phyloP scores from a whole-genome alignment of 2,888 invertebrate species.

The Agrochola litura region DNA sequence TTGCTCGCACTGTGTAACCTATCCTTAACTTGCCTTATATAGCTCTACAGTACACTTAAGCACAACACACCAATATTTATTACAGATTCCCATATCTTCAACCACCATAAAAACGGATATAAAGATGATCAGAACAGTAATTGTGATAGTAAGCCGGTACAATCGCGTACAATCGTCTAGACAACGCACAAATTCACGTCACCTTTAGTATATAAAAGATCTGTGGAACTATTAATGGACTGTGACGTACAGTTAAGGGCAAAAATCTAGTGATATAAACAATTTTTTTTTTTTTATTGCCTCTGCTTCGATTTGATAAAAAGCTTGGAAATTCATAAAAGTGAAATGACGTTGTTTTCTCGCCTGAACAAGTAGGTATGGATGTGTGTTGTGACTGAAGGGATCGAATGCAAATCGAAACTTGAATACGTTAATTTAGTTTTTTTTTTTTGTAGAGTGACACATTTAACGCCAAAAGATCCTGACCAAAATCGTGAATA shows the following conservation, averaged over 20 bases:
- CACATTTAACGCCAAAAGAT: no score
- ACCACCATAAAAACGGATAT: slow-evolving; percentile 26
- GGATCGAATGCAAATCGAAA: no score
- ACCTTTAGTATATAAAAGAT: slow-evolving; percentile 42
- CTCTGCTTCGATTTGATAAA: no score
- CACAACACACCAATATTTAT: slow-evolving; percentile 4
- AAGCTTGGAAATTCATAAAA: neutral
- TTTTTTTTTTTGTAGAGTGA: no score
- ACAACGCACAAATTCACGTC: slow-evolving; percentile 28
- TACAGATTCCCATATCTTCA: neutral
- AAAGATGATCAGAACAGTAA: slow-evolving; percentile 45
- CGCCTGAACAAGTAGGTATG: no score
- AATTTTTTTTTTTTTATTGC: no score
- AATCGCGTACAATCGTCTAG: slow-evolving; percentile 31
- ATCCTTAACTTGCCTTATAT: neutral
- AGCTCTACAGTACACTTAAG: slow-evolving; percentile 13
- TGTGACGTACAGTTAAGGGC: slow-evolving; percentile 33
- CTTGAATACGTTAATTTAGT: no score
- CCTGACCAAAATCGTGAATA: no score
- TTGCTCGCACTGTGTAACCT: no score
- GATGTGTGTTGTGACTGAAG: no score
- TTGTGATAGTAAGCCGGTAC: slow-evolving; percentile 20
- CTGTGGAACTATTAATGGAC: slow-evolving; percentile 36
- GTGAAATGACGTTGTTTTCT: neutral
- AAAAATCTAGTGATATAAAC: slow-evolving; percentile 8